These are phyloP conservation scores for Oligia strigilis DNA, from an alignment of 2,888 invertebrate species.

Conservation along the genomic window DNA sequence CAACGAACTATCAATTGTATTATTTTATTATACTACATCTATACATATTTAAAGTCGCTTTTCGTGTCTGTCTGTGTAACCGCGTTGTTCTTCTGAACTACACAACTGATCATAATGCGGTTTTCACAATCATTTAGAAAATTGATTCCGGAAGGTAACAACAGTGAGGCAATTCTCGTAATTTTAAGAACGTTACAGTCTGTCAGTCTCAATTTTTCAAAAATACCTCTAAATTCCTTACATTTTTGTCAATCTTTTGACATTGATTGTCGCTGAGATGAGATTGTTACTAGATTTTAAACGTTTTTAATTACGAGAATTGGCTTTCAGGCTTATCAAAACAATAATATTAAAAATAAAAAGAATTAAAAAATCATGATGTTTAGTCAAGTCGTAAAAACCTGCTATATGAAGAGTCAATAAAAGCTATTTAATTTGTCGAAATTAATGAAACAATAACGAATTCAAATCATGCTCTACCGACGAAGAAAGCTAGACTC, in stretches of 20 bases:
- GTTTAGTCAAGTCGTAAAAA: neutral
- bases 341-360: too few species aligned
- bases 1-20: neutral
- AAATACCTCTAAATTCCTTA: too few species aligned
- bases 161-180: too few species aligned
- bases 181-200: too few species aligned
- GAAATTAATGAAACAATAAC: neutral
- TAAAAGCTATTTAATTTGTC: neutral
- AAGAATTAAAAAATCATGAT: neutral
- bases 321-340: too few species aligned
- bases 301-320: too few species aligned
- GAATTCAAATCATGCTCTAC: neutral
- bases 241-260: too few species aligned
- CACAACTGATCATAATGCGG: neutral
- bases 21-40: neutral
- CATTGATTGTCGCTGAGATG: too few species aligned
- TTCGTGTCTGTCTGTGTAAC: neutral
- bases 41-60: neutral
- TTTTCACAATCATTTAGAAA: neutral
- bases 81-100: too few species aligned
- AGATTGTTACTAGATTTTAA: too few species aligned
- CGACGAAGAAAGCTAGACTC: neutral
- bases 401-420: neutral
- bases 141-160: neutral
- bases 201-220: too few species aligned